These are phyloP conservation scores for Zygogramma bicolorata DNA, from an alignment of 2,888 invertebrate species.

Conservation along the genomic window DNA sequence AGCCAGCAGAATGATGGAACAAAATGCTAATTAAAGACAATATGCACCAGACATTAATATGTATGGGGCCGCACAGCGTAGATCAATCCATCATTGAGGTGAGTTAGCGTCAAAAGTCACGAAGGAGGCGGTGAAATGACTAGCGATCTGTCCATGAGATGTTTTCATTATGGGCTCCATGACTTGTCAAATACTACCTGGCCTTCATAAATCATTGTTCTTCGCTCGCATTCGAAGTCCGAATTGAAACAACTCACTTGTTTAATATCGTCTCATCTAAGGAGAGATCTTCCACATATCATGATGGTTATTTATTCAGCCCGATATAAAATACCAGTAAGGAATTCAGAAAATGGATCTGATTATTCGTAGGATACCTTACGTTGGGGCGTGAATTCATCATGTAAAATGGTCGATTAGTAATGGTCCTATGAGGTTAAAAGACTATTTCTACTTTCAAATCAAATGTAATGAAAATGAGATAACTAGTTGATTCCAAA, in stretches of 20 bases:
- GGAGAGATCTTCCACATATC: constrained; percentile 20
- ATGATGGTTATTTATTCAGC: constrained; percentile 16
- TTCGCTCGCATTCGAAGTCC: constrained; percentile 28
- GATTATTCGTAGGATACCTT: neutral
- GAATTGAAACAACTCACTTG: constrained; percentile 51
- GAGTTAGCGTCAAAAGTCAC: constrained; percentile 68
- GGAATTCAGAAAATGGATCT: neutral
- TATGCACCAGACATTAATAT: constrained; percentile 61
- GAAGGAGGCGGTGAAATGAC: constrained; percentile 68
- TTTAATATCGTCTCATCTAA: constrained; percentile 52
- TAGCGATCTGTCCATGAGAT: constrained; percentile 68
- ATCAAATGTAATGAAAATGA: no score
- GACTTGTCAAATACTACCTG: constrained; percentile 65
- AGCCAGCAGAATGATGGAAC: constrained; percentile 60
- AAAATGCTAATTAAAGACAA: constrained; percentile 66
- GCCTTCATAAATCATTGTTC: constrained; percentile 62
- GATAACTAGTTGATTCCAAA: no score
- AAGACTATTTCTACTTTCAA: no score
- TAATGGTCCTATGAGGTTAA: no score
- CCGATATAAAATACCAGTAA: neutral
- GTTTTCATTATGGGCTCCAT: constrained; percentile 68
- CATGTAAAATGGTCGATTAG: neutral
- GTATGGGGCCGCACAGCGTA: constrained; percentile 58
- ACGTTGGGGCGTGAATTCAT: neutral
- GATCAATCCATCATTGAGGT: constrained; percentile 64